phyloP scores from a whole-genome alignment of 2,888 invertebrate genomes.

The Lithophane leautieri region DNA sequence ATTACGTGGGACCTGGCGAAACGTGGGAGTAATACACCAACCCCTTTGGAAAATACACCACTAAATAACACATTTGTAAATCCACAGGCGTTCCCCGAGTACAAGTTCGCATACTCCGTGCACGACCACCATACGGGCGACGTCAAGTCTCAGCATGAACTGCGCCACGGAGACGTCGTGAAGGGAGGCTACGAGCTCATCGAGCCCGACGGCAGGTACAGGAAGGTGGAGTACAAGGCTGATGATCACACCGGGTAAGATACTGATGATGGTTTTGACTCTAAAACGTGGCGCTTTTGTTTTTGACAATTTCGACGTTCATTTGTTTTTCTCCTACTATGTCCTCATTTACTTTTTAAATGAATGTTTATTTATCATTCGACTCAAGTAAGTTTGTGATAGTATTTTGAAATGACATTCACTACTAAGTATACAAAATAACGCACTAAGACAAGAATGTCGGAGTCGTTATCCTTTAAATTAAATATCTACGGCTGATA shows the following conservation, averaged over 20 bases:
- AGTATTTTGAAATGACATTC: neutral
- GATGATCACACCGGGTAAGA: slow-evolving; percentile 89
- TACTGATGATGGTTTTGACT: neutral
- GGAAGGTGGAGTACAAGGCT: slow-evolving; percentile 92
- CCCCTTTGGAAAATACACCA: neutral
- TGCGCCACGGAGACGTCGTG: slow-evolving; percentile 90
- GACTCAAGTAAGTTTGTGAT: neutral
- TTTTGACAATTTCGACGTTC: neutral
- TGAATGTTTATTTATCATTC: neutral
- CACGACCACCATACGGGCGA: slow-evolving; percentile 90
- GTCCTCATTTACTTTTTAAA: neutral
- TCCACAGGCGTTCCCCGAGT: slow-evolving; percentile 88
- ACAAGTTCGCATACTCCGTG: slow-evolving; percentile 89
- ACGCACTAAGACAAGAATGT: no score
- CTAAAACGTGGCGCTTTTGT: neutral
- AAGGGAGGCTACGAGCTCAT: slow-evolving; percentile 91
- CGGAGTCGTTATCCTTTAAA: no score
- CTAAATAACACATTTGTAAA: neutral
- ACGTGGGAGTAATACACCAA: neutral
- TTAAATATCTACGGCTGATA: neutral
- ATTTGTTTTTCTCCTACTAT: neutral
- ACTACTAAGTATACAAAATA: neutral
- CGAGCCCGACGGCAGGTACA: slow-evolving; percentile 91
- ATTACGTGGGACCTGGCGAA: neutral
- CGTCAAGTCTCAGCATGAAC: slow-evolving; percentile 89